Evolutionary conservation across 2,888 invertebrate genomes (phyloP).

Genomic region (Tolmerus cingulatus): DNA sequence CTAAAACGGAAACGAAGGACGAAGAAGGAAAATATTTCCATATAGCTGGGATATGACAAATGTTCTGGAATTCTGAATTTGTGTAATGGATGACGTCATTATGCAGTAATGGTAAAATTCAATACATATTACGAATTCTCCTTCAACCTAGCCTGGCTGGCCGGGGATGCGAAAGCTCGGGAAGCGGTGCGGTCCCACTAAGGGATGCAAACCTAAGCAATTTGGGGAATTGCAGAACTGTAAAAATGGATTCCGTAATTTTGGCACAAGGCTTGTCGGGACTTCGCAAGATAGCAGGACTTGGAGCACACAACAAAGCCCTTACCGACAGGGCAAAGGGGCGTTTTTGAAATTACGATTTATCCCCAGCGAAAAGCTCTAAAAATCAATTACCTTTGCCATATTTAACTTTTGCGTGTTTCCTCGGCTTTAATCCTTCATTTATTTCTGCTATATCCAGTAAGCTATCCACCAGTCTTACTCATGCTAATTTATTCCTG

Average conservation of each 20-base stretch:
- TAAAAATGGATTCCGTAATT: neutral
- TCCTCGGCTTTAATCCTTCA: neutral
- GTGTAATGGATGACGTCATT: neutral
- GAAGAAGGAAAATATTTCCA: neutral
- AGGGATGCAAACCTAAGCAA: neutral
- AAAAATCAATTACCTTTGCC: conserved; percentile 53
- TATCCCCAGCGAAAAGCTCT: neutral
- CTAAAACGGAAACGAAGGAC: neutral
- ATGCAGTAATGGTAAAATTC: neutral
- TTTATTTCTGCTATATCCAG: neutral
- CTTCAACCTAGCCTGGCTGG: neutral
- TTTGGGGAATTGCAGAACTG: neutral
- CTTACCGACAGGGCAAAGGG: neutral
- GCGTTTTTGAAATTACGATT: neutral
- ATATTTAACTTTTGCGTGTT: conserved; percentile 49
- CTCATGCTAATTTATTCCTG: neutral
- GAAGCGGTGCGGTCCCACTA: neutral
- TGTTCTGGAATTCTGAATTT: neutral
- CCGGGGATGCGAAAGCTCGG: neutral
- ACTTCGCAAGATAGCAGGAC: neutral
- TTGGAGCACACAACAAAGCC: neutral
- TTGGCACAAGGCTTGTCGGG: neutral
- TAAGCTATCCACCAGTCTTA: neutral
- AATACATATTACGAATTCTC: neutral
- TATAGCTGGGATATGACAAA: neutral